A percentile compares a stretch with the other conserved stretches of the same genome.
These are phyloP conservation scores for Varanus salvator DNA, from an alignment of 2,113 vertebrate species.

Conservation along the genomic window DNA sequence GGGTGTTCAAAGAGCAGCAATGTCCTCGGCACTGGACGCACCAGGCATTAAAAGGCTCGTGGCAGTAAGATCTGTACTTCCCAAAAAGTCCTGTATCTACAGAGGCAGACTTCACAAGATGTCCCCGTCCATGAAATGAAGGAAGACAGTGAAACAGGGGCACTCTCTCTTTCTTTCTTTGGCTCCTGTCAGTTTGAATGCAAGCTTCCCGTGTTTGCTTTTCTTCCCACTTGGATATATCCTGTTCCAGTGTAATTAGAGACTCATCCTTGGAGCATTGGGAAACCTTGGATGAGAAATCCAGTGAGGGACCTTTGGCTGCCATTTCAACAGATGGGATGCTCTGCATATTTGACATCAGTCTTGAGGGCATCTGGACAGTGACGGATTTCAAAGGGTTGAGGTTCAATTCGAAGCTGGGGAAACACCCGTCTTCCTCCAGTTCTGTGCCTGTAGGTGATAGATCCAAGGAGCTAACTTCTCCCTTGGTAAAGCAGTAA, in stretches of 20 bases:
- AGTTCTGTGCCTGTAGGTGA: neutral
- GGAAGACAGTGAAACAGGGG: neutral
- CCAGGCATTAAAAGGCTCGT: neutral
- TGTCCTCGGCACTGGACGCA: neutral
- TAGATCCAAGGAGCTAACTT: neutral
- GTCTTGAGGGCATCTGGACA: slow-evolving; percentile 67
- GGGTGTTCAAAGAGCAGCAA: slow-evolving; percentile 50
- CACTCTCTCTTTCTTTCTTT: neutral
- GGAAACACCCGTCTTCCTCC: neutral
- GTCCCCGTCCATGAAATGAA: neutral
- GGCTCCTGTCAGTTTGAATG: slow-evolving; percentile 51
- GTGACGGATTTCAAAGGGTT: slow-evolving; percentile 57
- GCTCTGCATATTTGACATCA: slow-evolving; percentile 49
- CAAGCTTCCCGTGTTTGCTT: slow-evolving; percentile 53
- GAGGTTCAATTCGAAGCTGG: neutral
- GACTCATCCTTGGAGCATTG: neutral
- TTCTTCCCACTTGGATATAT: neutral
- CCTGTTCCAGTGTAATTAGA: neutral
- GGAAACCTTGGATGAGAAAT: neutral
- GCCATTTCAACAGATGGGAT: neutral
- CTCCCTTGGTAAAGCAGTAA: neutral
- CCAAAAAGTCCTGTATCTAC: slow-evolving; percentile 58
- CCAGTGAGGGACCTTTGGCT: slow-evolving; percentile 5
- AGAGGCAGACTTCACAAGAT: slow-evolving; percentile 66
- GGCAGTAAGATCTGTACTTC: fast-evolving